A percentile compares a stretch with the other conserved stretches of the same genome.
Conservation (phyloP, 2,113 vertebrate genomes). For the Candoia aspera region DNA sequence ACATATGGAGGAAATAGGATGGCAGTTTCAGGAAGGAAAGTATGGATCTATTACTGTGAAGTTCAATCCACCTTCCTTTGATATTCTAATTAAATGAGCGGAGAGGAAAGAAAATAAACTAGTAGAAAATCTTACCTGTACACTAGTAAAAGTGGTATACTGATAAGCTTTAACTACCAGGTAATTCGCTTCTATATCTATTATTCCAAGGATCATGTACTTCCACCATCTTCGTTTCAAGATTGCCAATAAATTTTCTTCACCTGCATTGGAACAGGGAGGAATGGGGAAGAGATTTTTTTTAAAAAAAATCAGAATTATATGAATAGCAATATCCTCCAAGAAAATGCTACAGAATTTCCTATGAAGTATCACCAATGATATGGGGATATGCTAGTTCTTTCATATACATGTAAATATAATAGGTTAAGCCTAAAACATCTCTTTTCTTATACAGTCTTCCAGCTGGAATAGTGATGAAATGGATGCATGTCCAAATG, state of each 20-base stretch:
- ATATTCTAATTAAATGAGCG: background rate
- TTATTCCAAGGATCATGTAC: conserved; percentile 93
- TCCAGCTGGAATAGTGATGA: background rate
- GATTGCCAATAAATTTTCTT: conserved; percentile 94
- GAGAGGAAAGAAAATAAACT: background rate
- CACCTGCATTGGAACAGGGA: conserved; percentile 74
- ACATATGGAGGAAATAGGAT: background rate
- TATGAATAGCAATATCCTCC: background rate
- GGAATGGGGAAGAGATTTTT: background rate
- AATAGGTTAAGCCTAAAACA: background rate
- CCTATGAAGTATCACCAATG: background rate
- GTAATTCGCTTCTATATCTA: conserved; percentile 96
- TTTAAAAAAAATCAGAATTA: background rate
- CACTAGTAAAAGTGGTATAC: conserved; percentile 92
- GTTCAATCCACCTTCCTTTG: background rate
- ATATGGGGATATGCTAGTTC: background rate
- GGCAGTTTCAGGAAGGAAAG: background rate
- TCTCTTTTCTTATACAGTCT: background rate
- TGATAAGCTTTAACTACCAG: conserved; percentile 96
- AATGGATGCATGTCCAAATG: background rate
- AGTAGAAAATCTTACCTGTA: conserved; percentile 81
- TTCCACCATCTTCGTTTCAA: conserved; percentile 97
- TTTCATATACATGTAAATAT: background rate
- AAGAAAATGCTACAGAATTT: background rate
- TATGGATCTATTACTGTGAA: background rate